Evolutionary conservation across 2,888 invertebrate species (phyloP).

Genomic region (Chouioia cunea): DNA sequence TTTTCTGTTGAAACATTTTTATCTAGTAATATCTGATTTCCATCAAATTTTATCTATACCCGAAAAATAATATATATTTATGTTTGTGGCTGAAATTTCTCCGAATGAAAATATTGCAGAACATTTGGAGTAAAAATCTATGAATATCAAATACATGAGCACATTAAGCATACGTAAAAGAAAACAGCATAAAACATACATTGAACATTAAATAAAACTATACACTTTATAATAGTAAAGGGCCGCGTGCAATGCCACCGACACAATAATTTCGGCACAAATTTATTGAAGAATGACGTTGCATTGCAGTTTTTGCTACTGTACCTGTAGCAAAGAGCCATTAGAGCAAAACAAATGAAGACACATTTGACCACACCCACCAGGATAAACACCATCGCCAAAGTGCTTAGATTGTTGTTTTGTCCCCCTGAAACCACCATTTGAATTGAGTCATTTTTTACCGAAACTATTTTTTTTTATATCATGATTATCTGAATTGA

Average conservation of each 20-base stretch:
- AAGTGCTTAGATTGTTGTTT: constrained; percentile 88
- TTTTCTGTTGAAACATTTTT: too few species aligned
- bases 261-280: too few species aligned
- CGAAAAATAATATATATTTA: too few species aligned
- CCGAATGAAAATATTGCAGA: neutral
- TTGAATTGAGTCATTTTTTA: constrained; percentile 27
- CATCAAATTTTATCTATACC: too few species aligned
- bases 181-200: constrained; percentile 35
- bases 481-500: too few species aligned
- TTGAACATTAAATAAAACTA: neutral
- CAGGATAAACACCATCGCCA: constrained; percentile 92
- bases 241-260: constrained; percentile 66
- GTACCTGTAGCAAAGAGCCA: constrained; percentile 97
- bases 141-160: constrained; percentile 50
- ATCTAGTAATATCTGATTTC: too few species aligned
- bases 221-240: constrained; percentile 52
- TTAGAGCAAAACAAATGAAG: constrained; percentile 95
- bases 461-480: too few species aligned
- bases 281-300: constrained; percentile 48
- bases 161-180: constrained; percentile 47
- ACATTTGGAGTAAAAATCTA: too few species aligned
- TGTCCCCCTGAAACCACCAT: constrained; percentile 76
- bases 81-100: neutral
- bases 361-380: constrained; percentile 92
- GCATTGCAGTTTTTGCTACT: constrained; percentile 59